phyloP scores from a whole-genome alignment of 2,888 invertebrate species.

The Apantesis nais region DNA sequence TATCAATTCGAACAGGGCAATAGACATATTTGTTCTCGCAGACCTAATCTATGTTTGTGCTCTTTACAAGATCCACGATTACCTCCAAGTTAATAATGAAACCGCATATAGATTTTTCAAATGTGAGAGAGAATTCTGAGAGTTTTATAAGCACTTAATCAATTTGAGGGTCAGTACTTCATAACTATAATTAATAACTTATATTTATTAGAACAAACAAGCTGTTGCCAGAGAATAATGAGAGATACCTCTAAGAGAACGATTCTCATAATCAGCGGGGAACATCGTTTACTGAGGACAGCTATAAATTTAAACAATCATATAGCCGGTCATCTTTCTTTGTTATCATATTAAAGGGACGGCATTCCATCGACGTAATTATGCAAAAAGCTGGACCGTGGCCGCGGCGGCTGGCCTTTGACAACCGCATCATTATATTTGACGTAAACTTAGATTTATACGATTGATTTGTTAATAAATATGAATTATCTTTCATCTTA shows the following conservation, averaged over 20 bases:
- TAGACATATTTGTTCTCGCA: slow-evolving; percentile 73
- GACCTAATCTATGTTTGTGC: slow-evolving; percentile 65
- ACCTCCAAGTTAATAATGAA: slow-evolving; percentile 44
- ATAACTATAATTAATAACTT: background rate
- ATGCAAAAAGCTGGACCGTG: slow-evolving; percentile 84
- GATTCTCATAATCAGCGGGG: slow-evolving; percentile 67
- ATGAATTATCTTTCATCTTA: slow-evolving; percentile 65
- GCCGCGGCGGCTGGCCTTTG: slow-evolving; percentile 80
- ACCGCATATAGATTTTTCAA: slow-evolving; percentile 30
- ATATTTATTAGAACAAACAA: slow-evolving; percentile 24
- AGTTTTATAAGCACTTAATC: background rate
- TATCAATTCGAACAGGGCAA: slow-evolving; percentile 77
- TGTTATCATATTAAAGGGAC: slow-evolving; percentile 82
- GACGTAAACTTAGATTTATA: slow-evolving; percentile 82
- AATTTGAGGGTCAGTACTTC: background rate
- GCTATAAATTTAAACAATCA: slow-evolving; percentile 51
- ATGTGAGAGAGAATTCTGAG: slow-evolving; percentile 22
- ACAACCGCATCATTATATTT: slow-evolving; percentile 81
- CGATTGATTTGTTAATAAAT: slow-evolving; percentile 78
- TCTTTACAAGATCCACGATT: slow-evolving; percentile 66
- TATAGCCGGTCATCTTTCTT: slow-evolving; percentile 81
- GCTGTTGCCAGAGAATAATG: slow-evolving; percentile 22
- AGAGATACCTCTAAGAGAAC: slow-evolving; percentile 30
- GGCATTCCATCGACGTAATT: slow-evolving; percentile 81
- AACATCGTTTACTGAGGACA: slow-evolving; percentile 69